Conservation (phyloP, 2,888 invertebrate species). For the Epiblema foenella region DNA sequence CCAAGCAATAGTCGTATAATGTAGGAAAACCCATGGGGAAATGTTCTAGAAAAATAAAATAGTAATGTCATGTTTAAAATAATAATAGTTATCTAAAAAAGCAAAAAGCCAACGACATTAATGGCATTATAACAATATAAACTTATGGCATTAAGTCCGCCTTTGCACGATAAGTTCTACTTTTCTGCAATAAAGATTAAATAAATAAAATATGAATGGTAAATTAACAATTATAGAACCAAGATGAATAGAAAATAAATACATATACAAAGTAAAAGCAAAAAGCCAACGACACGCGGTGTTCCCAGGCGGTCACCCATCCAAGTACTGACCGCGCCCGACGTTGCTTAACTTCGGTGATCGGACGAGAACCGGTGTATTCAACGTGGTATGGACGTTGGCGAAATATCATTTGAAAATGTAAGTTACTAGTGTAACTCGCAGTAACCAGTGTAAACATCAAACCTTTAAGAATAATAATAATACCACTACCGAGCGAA, state of each 20-base stretch:
- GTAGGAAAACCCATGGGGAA: constrained; percentile 89
- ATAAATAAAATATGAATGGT: too few species aligned
- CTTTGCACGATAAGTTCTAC: too few species aligned
- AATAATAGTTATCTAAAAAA: too few species aligned
- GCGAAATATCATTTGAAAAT: background rate
- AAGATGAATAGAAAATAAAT: background rate
- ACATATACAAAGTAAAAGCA: constrained; percentile 27
- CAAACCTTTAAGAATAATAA: too few species aligned
- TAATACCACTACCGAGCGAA: too few species aligned
- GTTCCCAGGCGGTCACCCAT: constrained; percentile 56
- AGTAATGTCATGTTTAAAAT: too few species aligned
- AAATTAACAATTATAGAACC: too few species aligned
- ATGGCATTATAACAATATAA: background rate
- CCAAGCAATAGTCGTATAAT: constrained; percentile 93
- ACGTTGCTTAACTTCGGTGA: constrained; percentile 55
- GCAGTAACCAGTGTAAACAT: too few species aligned
- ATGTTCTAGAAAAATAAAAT: constrained; percentile 86
- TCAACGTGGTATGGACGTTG: constrained; percentile 49
- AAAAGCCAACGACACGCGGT: constrained; percentile 50
- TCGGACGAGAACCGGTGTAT: constrained; percentile 53
- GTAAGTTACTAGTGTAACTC: too few species aligned
- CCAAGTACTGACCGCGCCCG: constrained; percentile 54
- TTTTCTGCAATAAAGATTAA: too few species aligned
- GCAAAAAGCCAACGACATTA: background rate
- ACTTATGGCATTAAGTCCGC: too few species aligned